Percentiles rank a stretch among this genome's conserved stretches.
phyloP scores from a whole-genome alignment of 2,113 vertebrate species.

The Seriola quinqueradiata region DNA sequence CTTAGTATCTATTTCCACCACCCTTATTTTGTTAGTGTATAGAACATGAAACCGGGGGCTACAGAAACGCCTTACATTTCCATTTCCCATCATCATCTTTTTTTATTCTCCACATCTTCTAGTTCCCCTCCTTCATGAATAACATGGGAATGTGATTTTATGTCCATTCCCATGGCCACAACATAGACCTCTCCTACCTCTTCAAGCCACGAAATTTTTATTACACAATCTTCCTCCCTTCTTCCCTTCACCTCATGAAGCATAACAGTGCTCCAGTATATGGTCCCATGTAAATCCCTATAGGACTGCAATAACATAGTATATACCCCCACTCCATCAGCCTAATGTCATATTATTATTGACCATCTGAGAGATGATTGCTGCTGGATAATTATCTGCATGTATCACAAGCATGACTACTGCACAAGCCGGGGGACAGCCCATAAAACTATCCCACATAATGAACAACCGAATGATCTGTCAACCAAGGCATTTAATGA shows the following conservation, averaged over 20 bases:
- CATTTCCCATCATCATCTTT: conserved; percentile 11
- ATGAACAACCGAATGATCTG: conserved; percentile 63
- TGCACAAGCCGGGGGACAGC: conserved; percentile 47
- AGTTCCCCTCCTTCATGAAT: conserved; percentile 16
- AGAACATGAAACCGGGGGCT: background rate
- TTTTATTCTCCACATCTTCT: conserved; percentile 22
- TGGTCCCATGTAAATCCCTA: conserved; percentile 43
- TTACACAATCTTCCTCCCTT: conserved; percentile 1
- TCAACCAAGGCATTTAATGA: conserved; percentile 63
- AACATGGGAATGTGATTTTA: conserved; percentile 49
- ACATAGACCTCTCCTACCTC: conserved; percentile 16
- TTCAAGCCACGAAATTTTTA: conserved; percentile 26
- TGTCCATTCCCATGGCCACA: conserved; percentile 41
- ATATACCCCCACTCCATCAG: conserved; percentile 61
- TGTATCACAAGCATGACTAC: conserved; percentile 61
- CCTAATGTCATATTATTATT: conserved; percentile 69
- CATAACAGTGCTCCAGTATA: conserved; percentile 13
- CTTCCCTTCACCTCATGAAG: conserved; percentile 15
- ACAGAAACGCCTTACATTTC: conserved; percentile 27
- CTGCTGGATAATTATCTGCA: conserved; percentile 69
- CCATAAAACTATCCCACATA: conserved; percentile 53
- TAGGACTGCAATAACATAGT: conserved; percentile 53
- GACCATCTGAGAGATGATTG: conserved; percentile 72
- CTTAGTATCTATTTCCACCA: background rate
- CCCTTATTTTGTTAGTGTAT: background rate